These are phyloP conservation scores for Cherax quadricarinatus DNA, from an alignment of 1,140 invertebrate species.

Conservation along the genomic window DNA sequence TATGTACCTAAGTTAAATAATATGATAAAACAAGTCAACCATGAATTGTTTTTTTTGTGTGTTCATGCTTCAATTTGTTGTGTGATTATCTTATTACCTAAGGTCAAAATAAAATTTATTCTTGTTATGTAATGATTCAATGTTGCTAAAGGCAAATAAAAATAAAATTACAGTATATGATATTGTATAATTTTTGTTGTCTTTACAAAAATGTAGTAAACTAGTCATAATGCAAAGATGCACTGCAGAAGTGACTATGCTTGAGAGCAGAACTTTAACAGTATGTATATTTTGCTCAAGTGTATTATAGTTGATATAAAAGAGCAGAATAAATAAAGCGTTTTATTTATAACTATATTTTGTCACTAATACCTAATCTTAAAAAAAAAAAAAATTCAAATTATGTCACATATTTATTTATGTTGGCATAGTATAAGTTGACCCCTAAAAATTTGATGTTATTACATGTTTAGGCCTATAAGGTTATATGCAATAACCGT, in stretches of 20 bases:
- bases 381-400: too few species aligned
- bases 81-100: background rate
- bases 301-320: conserved; percentile 12
- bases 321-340: conserved; percentile 3
- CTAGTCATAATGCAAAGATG: background rate
- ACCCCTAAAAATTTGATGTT: too few species aligned
- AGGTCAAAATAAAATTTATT: background rate
- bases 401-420: too few species aligned
- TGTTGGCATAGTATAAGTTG: too few species aligned
- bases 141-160: too few species aligned
- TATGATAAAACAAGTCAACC: too few species aligned
- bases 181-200: background rate
- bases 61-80: background rate
- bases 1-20: too few species aligned
- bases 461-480: too few species aligned
- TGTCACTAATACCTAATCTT: background rate
- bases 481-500: too few species aligned
- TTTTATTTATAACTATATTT: conserved; percentile 1
- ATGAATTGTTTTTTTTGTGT: too few species aligned
- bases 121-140: background rate
- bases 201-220: background rate
- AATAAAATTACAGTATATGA: too few species aligned
- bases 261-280: background rate
- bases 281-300: conserved; percentile 15
- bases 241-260: background rate